A percentile compares a stretch with the other conserved stretches of the same genome.
Conservation (phyloP, 1,140 invertebrate species). For the Bombus turneri region DNA sequence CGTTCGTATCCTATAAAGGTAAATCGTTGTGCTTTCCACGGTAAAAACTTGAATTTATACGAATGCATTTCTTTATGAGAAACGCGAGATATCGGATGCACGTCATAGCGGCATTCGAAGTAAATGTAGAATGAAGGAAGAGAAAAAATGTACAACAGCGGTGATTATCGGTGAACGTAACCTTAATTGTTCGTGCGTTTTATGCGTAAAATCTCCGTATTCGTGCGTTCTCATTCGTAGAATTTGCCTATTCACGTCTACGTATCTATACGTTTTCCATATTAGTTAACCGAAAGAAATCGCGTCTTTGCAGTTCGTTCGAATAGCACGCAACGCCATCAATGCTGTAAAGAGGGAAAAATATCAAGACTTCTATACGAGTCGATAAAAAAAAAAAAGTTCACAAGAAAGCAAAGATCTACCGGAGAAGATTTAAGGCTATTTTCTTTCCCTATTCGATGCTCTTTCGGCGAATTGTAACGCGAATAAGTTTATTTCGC, state of each 20-base stretch:
- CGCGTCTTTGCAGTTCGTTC: background rate
- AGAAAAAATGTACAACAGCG: background rate
- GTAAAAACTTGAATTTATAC: background rate
- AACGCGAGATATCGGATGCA: background rate
- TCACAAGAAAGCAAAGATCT: background rate
- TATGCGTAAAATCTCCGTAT: background rate
- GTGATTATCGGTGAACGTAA: constrained; percentile 15
- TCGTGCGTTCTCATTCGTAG: background rate
- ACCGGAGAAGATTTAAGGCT: background rate
- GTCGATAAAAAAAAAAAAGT: background rate
- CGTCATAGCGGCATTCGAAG: background rate
- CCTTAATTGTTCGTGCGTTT: constrained; percentile 12
- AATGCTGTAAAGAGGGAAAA: background rate
- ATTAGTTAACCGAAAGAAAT: background rate
- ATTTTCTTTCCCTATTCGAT: constrained; percentile 19
- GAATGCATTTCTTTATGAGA: background rate
- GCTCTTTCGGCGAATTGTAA: constrained; percentile 20
- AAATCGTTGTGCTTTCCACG: background rate
- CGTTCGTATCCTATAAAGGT: background rate
- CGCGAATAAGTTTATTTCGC: background rate
- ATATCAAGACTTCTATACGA: no score
- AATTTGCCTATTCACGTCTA: constrained; percentile 18
- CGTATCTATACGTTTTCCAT: background rate
- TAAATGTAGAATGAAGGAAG: background rate
- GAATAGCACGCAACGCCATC: no score